Evolutionary conservation across 2,888 invertebrate genomes (phyloP).

Genomic region (Lasioglossum calceatum): DNA sequence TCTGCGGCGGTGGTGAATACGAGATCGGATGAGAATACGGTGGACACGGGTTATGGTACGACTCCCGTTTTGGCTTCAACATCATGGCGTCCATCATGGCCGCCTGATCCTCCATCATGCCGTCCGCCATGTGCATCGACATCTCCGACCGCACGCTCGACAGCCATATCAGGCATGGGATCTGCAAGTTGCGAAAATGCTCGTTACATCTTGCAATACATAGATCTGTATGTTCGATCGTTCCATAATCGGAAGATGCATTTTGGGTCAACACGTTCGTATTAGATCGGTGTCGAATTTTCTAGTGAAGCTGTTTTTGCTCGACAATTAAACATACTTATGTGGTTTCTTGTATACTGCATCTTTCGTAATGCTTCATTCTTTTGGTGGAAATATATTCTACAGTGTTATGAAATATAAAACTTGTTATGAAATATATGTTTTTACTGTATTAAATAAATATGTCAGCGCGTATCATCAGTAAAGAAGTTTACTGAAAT

Average conservation of each 20-base stretch:
- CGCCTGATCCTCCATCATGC: constrained; percentile 34
- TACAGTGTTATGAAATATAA: no score
- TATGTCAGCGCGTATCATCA: no score
- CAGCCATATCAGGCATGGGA: constrained; percentile 78
- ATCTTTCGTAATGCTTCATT: no score
- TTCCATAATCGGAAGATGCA: neutral
- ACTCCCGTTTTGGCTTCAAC: constrained; percentile 76
- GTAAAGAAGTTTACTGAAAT: no score
- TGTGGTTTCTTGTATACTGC: no score
- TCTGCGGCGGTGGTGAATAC: constrained; percentile 64
- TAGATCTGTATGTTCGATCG: neutral
- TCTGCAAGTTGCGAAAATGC: constrained; percentile 63
- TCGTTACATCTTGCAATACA: neutral
- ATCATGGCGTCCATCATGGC: constrained; percentile 59
- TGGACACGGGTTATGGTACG: constrained; percentile 78
- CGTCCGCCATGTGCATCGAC: constrained; percentile 66
- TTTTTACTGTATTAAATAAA: no score
- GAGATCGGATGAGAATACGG: constrained; percentile 68
- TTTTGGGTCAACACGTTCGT: neutral
- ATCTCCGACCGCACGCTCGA: constrained; percentile 74
- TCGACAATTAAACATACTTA: no score
- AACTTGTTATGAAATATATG: no score
- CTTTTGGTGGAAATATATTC: no score
- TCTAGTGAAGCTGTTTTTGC: no score
- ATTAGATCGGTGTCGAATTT: no score